phyloP scores from a whole-genome alignment of 2,888 invertebrate species.

The Cacoxenus indagator region DNA sequence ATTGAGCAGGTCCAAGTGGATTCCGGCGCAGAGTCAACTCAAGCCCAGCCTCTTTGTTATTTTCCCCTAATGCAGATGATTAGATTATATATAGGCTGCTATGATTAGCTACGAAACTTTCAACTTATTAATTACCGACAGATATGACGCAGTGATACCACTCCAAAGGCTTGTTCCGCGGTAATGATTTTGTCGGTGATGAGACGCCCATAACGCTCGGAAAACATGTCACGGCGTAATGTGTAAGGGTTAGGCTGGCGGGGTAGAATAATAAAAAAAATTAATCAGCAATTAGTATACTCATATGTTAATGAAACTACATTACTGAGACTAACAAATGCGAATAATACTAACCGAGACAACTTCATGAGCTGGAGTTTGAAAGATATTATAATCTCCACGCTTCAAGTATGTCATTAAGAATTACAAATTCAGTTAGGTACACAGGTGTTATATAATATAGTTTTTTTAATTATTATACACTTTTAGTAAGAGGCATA shows the following conservation, averaged over 20 bases:
- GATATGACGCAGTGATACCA: constrained; percentile 80
- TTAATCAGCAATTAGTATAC: background rate
- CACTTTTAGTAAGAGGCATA: no score
- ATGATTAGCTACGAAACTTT: constrained; percentile 1
- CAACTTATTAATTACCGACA: constrained; percentile 71
- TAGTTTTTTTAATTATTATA: no score
- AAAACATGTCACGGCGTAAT: constrained; percentile 64
- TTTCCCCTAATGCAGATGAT: background rate
- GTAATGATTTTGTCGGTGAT: constrained; percentile 66
- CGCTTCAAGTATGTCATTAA: no score
- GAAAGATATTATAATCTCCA: no score
- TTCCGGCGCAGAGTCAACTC: background rate
- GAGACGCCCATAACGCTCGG: constrained; percentile 65
- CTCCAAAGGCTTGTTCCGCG: constrained; percentile 69
- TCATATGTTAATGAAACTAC: background rate
- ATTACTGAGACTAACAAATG: no score
- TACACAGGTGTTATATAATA: no score
- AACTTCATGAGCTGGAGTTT: no score
- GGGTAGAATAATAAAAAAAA: background rate
- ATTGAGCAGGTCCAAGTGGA: constrained; percentile 26
- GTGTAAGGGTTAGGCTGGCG: constrained; percentile 60
- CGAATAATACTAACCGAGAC: no score
- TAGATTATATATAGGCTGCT: background rate
- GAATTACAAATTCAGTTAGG: no score
- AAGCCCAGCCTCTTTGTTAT: background rate